Base-by-base conservation (phyloP, 2,113 vertebrate species). In the Apeltes quadracus region DNA sequence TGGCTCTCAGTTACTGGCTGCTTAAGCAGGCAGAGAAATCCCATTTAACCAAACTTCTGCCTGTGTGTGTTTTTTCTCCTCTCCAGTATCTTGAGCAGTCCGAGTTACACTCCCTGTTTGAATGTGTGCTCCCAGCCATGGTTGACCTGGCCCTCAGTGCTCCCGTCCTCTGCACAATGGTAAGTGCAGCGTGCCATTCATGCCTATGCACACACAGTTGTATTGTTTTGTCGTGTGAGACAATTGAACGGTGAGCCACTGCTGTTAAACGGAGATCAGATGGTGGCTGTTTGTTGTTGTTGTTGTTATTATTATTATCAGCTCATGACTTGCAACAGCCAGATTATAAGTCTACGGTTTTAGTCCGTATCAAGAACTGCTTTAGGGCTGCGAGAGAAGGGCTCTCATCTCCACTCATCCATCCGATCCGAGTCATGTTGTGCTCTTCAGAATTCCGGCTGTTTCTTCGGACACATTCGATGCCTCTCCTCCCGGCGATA, bases 161-260 rank as follows among this genome's bases (percentile, higher is more conserved):
- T 46, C 96, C 95, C n/a, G 92, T 14, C 72, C 92, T 98, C 87
- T 99, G 98, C 85, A 98, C 97, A 1, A 94, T 95, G 96, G 98
- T 98, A 87, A 80, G 93, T 67, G 2, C 8, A 2, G 3, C 67
- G 39, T 4, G 29, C 23, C 32, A 0, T 73, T 61, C 25, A 46
- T 27, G 2, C 20, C n/a, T 20, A 23, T 56, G 13, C 25, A 44
- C 20, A 34, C 13, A 29, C n/a, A n/a, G 3, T 64, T 18, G 50
- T 25, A 12, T 58, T n/a, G 29, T 68, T 58, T 25, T 20, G 14
- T 15, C 36, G 8, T 32, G 29, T 54, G 14, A 43, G 29, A 8
- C 18, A 38, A 50, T n/a, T 36, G 12, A 67, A 34, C 61, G 7
- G 43, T 46, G 29, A n/a, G 61, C 22, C 15, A 43, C 7, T 39